Evolutionary conservation across 2,888 invertebrate species (phyloP).

Genomic region (Cataglyphis livida): DNA sequence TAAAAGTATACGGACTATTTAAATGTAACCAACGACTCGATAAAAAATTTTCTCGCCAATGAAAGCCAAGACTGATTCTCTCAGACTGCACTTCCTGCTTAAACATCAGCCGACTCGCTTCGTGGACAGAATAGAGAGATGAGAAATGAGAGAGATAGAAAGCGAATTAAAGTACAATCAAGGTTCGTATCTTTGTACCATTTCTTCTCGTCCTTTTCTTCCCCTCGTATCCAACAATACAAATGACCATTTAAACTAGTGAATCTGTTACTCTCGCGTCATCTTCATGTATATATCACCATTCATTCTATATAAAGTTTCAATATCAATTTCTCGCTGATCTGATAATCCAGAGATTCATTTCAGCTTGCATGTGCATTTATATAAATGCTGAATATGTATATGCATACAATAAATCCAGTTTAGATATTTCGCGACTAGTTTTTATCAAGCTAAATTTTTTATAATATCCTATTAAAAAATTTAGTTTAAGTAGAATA

Average conservation of each 20-base stretch:
- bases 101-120: conserved; percentile 72
- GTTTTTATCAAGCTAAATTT: background rate
- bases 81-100: conserved; percentile 81
- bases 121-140: conserved; percentile 67
- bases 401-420: background rate
- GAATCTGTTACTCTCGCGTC: conserved; percentile 63
- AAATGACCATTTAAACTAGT: conserved; percentile 69
- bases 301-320: conserved; percentile 36
- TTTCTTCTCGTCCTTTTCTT: conserved; percentile 58
- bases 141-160: conserved; percentile 64
- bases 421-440: background rate
- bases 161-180: conserved; percentile 76
- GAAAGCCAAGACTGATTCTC: conserved; percentile 73
- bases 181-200: conserved; percentile 73
- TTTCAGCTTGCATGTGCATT: background rate
- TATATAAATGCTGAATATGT: background rate
- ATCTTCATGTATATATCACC: conserved; percentile 62
- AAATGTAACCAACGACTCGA: conserved; percentile 78
- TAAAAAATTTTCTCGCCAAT: conserved; percentile 79
- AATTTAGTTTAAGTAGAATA: background rate
- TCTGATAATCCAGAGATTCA: background rate
- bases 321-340: background rate
- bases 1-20: conserved; percentile 39
- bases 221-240: conserved; percentile 56
- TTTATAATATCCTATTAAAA: background rate